phyloP scores from a whole-genome alignment of 1,140 invertebrate species.

The Ooceraea biroi region DNA sequence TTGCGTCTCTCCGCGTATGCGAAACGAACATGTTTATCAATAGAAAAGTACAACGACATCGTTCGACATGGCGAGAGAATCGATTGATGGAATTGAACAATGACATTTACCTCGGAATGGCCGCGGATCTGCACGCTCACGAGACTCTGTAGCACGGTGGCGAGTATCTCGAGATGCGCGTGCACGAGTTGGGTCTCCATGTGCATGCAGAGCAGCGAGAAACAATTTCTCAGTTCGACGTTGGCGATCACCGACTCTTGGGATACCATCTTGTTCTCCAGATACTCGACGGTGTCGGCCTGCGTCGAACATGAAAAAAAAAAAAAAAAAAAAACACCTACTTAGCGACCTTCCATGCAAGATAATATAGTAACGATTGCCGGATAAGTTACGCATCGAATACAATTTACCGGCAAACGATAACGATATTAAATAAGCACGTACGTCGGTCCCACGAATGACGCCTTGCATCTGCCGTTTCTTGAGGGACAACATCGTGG shows the following conservation, averaged over 20 bases:
- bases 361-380: conserved; percentile 32
- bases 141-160: conserved; percentile 88
- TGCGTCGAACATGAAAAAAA: conserved; percentile 77
- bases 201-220: conserved; percentile 90
- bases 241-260: conserved; percentile 91
- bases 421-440: conserved; percentile 69
- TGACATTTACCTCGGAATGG: conserved; percentile 88
- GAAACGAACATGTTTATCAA: conserved; percentile 41
- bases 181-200: conserved; percentile 92
- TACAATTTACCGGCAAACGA: conserved; percentile 4
- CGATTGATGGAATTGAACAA: background rate
- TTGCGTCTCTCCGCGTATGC: conserved; percentile 1
- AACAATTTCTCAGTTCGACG: conserved; percentile 90
- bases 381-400: conserved; percentile 12
- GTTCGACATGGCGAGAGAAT: background rate
- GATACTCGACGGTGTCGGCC: conserved; percentile 89
- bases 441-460: conserved; percentile 88
- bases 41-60: background rate
- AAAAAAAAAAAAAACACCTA: too few relatives aligned
- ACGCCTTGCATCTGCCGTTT: conserved; percentile 91
- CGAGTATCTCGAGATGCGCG: conserved; percentile 89
- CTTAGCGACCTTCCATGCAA: background rate
- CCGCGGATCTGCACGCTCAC: conserved; percentile 88
- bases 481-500: conserved; percentile 90
- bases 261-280: conserved; percentile 90